Evolutionary conservation across 1,140 invertebrate genomes (phyloP).

Genomic region (Drosophila obscura): DNA sequence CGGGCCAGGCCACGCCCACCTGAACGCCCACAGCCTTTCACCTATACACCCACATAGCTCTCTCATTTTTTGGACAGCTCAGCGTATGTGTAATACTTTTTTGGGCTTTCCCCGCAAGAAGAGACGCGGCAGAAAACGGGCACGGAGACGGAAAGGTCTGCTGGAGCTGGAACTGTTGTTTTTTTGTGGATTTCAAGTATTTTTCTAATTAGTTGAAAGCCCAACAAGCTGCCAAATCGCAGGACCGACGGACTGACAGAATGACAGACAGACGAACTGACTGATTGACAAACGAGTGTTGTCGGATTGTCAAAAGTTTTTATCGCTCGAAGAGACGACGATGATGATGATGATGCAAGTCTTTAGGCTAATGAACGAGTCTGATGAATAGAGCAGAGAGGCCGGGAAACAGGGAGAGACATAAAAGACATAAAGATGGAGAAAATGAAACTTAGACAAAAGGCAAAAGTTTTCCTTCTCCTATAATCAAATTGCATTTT

Average conservation of each 20-base stretch:
- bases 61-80: constrained; percentile 22
- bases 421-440: not conserved
- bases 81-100: constrained; percentile 70
- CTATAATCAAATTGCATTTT: constrained; percentile 80
- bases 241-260: constrained; percentile 29
- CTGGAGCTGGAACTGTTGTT: not conserved
- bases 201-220: constrained; percentile 82
- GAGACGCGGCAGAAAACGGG: not conserved
- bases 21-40: constrained; percentile 22
- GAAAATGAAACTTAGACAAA: constrained; percentile 56
- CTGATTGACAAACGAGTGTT: constrained; percentile 3
- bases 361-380: constrained; percentile 73
- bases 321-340: constrained; percentile 33
- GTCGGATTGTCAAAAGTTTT: constrained; percentile 51
- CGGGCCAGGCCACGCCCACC: constrained; percentile 72
- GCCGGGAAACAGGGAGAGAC: not conserved
- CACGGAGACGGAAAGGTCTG: not conserved
- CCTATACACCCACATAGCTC: constrained; percentile 6
- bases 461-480: constrained; percentile 43
- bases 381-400: constrained; percentile 1
- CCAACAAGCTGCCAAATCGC: not conserved
- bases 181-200: constrained; percentile 47
- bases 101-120: not conserved
- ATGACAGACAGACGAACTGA: constrained; percentile 18
- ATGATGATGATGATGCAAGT: constrained; percentile 62